Percentiles rank a stretch among this genome's conserved stretches.
Conservation (phyloP, 2,797 vertebrate species). For the Naso thynnoides region DNA sequence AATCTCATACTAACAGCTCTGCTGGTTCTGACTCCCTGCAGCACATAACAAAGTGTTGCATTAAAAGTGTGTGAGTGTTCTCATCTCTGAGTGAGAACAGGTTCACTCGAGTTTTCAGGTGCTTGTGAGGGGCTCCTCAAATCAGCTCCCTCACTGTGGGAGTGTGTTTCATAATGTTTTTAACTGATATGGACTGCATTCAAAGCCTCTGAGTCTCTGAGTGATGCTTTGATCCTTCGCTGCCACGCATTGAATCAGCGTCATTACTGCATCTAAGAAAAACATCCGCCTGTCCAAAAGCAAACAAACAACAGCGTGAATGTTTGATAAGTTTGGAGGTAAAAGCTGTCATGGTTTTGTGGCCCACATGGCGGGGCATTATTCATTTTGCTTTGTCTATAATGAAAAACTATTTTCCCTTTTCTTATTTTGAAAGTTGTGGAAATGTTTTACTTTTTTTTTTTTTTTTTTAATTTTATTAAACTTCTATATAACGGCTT, state of each 20-base stretch:
- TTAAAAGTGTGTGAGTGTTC: conserved; percentile 18
- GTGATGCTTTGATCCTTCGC: conserved; percentile 30
- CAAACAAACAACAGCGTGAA: too few relatives aligned
- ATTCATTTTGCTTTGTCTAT: too few relatives aligned
- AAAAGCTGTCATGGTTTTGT: too few relatives aligned
- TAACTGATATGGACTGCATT: conserved; percentile 34
- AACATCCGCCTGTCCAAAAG: not conserved
- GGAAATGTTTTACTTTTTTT: not conserved
- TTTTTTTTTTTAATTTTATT: too few relatives aligned
- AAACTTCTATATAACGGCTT: too few relatives aligned
- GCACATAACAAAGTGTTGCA: conserved; percentile 33
- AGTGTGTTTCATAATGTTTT: conserved; percentile 66
- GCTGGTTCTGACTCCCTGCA: conserved; percentile 13
- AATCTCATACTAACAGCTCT: conserved; percentile 30
- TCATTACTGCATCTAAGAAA: conserved; percentile 5
- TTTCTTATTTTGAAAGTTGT: not conserved
- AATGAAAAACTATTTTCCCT: accelerated
- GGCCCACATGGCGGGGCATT: not conserved
- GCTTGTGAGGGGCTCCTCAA: conserved; percentile 36
- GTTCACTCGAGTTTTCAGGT: conserved; percentile 33
- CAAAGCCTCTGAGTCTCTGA: conserved; percentile 13
- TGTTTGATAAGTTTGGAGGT: not conserved
- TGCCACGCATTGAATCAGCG: conserved; percentile 22
- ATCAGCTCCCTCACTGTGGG: conserved; percentile 54
- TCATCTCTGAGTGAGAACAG: conserved; percentile 17